Base-by-base conservation (phyloP, 1,140 invertebrate species). In the Ptiloglossa arizonensis region DNA sequence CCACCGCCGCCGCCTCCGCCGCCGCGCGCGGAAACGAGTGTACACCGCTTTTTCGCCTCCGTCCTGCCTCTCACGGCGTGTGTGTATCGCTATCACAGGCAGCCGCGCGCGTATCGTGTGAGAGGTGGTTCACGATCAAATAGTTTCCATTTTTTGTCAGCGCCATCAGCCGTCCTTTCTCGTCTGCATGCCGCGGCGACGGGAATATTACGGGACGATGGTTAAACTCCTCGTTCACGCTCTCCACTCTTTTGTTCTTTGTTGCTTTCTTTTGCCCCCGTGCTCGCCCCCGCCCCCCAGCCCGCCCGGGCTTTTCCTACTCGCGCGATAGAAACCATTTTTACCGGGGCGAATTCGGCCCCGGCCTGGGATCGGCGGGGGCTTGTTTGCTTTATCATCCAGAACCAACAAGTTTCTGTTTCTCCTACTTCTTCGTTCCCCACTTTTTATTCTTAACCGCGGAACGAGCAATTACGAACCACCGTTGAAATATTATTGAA, bases 111-210 rank as follows among this genome's bases (percentile, higher is more conserved):
- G 35, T 67, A 57, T 54, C 27, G 52, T 46, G 56, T 44, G 75
- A 80, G 77, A 71, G 83, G 80, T 82, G 81, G 83, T 89, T 89
- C 82, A 89, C 88, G 89, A 90, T 89, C 89, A 90, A 88, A 88
- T 89, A 86, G 87, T 87, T 87, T 86, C 73, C 84, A 86, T 84
- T 87, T 87, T 84, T 84, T 86, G 81, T 83, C 81, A 81, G 75
- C 79, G 67, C 70, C 81, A 79, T 81, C 84, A 81, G 59, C 83
- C 82, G 69, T 80, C 80, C 85, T 84, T 86, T 84, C 76, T 86
- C 75, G 80, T 86, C 79, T 86, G 71, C 63, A 52, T 63, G 79
- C 62, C 70, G 54, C 79, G 81, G 75, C 79, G 64, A 82, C 86
- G 79, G 59, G 82, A 84, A 86, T 87, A 84, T 87, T 85, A 86